Evolutionary conservation across 1,140 invertebrate species (phyloP).

Genomic region (Penaeus chinensis): DNA sequence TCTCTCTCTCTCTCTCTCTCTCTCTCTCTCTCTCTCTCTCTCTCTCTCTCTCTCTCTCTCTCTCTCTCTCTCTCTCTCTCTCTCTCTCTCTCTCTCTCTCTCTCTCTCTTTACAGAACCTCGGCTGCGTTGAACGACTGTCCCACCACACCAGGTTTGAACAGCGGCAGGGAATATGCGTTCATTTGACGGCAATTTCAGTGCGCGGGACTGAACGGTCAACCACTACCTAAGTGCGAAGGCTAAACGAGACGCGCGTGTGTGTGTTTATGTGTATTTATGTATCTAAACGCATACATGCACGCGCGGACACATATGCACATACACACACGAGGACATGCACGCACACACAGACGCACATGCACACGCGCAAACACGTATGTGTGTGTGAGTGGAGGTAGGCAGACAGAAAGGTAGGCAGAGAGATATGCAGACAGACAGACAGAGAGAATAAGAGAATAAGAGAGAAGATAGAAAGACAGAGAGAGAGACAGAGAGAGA

Average conservation of each 20-base stretch:
- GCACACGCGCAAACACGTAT: background rate
- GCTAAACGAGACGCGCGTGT: background rate
- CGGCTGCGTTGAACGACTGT: too few relatives aligned
- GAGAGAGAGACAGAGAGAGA: background rate
- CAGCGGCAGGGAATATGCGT: too few relatives aligned
- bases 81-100: too few relatives aligned
- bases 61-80: too few relatives aligned
- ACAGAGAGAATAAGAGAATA: background rate
- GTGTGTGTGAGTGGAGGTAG: background rate
- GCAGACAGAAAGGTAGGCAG: background rate
- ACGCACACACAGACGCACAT: background rate
- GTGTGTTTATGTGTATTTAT: constrained; percentile 2
- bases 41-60: too few relatives aligned
- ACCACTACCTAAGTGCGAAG: background rate
- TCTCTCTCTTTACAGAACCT: too few relatives aligned
- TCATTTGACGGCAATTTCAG: too few relatives aligned
- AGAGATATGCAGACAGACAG: background rate
- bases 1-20: too few relatives aligned
- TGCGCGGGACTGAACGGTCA: background rate
- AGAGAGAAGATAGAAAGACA: background rate
- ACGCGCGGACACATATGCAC: too few relatives aligned
- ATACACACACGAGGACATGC: background rate
- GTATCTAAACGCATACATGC: background rate
- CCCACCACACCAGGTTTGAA: too few relatives aligned
- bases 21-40: too few relatives aligned